Conservation (phyloP, 2,888 invertebrate genomes). For the Acronicta aceris region DNA sequence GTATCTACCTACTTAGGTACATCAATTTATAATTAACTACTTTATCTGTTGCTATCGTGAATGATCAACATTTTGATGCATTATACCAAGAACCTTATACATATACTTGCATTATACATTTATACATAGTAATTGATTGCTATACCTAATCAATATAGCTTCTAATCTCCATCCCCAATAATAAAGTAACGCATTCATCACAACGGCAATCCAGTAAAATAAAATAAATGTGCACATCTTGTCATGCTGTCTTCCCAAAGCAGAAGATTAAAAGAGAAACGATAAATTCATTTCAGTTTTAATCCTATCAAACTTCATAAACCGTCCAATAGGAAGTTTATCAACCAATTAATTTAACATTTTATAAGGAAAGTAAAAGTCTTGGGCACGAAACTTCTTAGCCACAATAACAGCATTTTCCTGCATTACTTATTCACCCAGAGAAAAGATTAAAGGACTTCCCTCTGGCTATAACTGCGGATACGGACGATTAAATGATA, state of each 20-base stretch:
- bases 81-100: no score
- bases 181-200: no score
- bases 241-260: slow-evolving; percentile 10
- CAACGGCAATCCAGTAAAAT: background rate
- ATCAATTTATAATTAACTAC: slow-evolving; percentile 21
- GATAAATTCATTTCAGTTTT: slow-evolving; percentile 37
- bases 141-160: slow-evolving; percentile 16
- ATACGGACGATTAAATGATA: slow-evolving; percentile 58
- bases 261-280: slow-evolving; percentile 27
- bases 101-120: background rate
- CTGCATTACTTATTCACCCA: slow-evolving; percentile 24
- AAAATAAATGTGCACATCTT: background rate
- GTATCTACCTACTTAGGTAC: slow-evolving; percentile 4
- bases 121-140: slow-evolving; percentile 29
- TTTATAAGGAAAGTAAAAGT: slow-evolving; percentile 29
- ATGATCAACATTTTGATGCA: slow-evolving; percentile 32
- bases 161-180: background rate
- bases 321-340: slow-evolving; percentile 6
- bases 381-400: slow-evolving; percentile 17
- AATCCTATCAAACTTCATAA: slow-evolving; percentile 41
- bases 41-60: slow-evolving; percentile 20
- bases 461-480: slow-evolving; percentile 37
- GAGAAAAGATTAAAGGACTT: slow-evolving; percentile 33
- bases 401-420: slow-evolving; percentile 24
- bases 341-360: slow-evolving; percentile 45